A percentile compares a stretch with the other conserved stretches of the same genome.
Conservation (phyloP, 2,888 invertebrate species). For the Gasteruption jaculator region DNA sequence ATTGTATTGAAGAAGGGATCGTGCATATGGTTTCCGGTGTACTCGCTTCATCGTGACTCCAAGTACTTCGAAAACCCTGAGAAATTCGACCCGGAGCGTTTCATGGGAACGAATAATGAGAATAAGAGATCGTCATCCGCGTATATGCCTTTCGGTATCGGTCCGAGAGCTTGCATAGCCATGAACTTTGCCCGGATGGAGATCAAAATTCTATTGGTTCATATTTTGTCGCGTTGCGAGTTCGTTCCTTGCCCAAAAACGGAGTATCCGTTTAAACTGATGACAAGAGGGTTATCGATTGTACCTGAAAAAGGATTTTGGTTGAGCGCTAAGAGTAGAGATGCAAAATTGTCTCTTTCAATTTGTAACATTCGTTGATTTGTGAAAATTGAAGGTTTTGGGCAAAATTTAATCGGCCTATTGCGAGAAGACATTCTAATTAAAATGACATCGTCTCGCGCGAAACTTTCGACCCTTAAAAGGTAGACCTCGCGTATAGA, state of each 20-base stretch:
- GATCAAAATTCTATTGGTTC: slow-evolving; percentile 20
- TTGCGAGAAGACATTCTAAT: no score
- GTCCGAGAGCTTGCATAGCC: slow-evolving; percentile 42
- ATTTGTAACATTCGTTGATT: no score
- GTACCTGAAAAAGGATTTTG: slow-evolving; percentile 18
- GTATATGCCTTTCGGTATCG: slow-evolving; percentile 43
- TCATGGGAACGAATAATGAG: slow-evolving; percentile 37
- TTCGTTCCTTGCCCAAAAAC: slow-evolving; percentile 45
- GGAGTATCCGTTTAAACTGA: slow-evolving; percentile 38
- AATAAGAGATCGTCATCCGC: slow-evolving; percentile 35
- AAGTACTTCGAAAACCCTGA: slow-evolving; percentile 44
- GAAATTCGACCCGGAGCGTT: slow-evolving; percentile 47
- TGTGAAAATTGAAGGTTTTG: no score
- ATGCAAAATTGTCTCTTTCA: no score
- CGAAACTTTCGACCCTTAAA: no score
- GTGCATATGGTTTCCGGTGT: slow-evolving; percentile 34
- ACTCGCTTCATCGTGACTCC: slow-evolving; percentile 41
- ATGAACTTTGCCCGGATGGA: slow-evolving; percentile 24
- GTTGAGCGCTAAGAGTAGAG: no score
- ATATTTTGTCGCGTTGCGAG: slow-evolving; percentile 16
- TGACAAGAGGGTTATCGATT: slow-evolving; percentile 20
- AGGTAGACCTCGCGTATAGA: no score
- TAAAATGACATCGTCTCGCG: no score
- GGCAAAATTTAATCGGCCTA: no score
- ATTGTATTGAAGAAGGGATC: slow-evolving; percentile 35